Evolutionary conservation across 2,888 invertebrate genomes (phyloP), one percentile per base, ranked within the genome.

Genomic region (Agrotis segetum): DNA sequence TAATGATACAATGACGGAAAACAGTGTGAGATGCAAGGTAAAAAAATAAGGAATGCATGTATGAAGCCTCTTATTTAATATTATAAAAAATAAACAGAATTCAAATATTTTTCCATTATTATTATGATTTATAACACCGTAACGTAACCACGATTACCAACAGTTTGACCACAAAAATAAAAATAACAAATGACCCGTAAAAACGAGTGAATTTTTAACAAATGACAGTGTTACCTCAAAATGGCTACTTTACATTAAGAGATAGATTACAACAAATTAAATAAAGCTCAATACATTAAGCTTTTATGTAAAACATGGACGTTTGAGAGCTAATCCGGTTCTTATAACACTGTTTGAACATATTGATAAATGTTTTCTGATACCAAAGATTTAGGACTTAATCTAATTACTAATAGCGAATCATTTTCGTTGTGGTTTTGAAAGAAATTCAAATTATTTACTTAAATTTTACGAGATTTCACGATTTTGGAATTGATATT

Each of bases 251-350:
- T 55, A 74, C 69, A 83, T 80, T 67, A 70, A 58, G 62, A 77
- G 84, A 86, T 71, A 66, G 69, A 83, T 79, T 70, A 74, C 14
- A 52, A 40, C 67, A 74, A 83, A 83, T 83, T 79, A 68, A 77
- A 81, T 74, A 82, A 82, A 82, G 29, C 79, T 77, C 69, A 62
- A 40, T 79, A 87, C 90, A 90, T 92, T 92, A 92, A 87, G 90
- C 92, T 90, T 92, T 89, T 90, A 91, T 92, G 92, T 91, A 87
- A 90, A 91, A 89, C 89, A 89, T 84, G 34, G 17, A n/a, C 47
- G 78, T 79, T 86, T 74, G 71, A 73, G 81, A 81, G 83, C 85
- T 81, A 70, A 84, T 58, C 83, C 87, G 78, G 85, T 84, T 85
- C 55, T 83, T 84, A 81, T 85, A 14, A 81, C 67, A 73, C 66